Conservation (phyloP, 2,797 vertebrate genomes). For the Karalla daura region DNA sequence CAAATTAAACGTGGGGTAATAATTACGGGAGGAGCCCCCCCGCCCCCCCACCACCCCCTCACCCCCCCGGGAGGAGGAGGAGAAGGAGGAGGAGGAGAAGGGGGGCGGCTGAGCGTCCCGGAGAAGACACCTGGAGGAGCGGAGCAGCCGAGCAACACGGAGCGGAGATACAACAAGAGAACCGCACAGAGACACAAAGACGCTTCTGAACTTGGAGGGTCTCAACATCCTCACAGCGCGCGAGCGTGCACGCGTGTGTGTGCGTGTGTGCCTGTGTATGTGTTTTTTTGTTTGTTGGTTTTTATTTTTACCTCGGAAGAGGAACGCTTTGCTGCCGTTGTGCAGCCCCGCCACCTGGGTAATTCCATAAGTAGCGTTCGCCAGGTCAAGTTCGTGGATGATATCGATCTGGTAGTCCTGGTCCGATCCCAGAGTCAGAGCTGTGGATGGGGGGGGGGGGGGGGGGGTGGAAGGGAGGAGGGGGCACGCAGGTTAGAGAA, state of each 20-base stretch:
- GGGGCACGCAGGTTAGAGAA: too few species aligned
- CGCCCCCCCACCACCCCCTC: conserved; percentile 32
- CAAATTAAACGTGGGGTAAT: conserved; percentile 72
- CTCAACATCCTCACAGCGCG: too few species aligned
- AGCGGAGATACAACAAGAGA: too few species aligned
- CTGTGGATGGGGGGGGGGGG: conserved; percentile 77
- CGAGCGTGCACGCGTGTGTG: neutral
- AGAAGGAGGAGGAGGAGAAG: too few species aligned
- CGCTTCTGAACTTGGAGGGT: conserved; percentile 54
- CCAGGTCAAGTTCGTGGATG: conserved; percentile 91
- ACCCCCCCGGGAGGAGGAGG: too few species aligned
- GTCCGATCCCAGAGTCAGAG: conserved; percentile 90
- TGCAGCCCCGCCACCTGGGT: conserved; percentile 92
- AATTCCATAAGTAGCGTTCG: conserved; percentile 91
- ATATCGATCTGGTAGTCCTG: conserved; percentile 93
- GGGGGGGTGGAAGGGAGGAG: too few species aligned
- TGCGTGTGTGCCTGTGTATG: too few species aligned
- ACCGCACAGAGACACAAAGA: too few species aligned
- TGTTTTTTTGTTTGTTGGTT: too few species aligned
- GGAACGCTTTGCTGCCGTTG: conserved; percentile 94
- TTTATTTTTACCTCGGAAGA: conserved; percentile 98
- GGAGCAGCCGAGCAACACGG: too few species aligned
- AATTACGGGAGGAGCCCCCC: conserved; percentile 65
- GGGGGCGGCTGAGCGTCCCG: conserved; percentile 54
- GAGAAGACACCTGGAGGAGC: too few species aligned